Base-by-base conservation (phyloP, 2,888 invertebrate genomes). In the Dendrolimus pini region DNA sequence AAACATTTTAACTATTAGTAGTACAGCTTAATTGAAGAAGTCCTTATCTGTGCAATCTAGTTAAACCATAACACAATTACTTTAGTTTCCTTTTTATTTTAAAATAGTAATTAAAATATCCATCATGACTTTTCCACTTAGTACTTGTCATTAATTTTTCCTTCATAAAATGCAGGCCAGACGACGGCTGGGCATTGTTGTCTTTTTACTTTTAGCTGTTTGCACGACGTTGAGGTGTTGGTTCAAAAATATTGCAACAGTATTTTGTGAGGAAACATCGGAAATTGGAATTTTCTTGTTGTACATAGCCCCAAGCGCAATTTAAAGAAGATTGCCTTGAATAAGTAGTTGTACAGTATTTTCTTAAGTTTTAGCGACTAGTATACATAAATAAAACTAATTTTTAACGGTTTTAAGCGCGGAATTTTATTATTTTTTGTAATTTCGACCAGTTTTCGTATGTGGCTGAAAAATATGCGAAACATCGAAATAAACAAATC, bases 181-280 rank as follows among this genome's bases (percentile, higher is more conserved):
- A 59, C 62, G 60, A 58, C 61, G 57, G 66, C 67, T 30, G 30
- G 30, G 30, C 61, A 68, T 74, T 74, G 69, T 70, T 66, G 62
- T 68, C 56, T 64, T 69, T 72, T 71, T 70, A 60, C 66, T 71
- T 69, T 70, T 68, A 65, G 65, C 72, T 71, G 67, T 74, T 72
- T 70, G 71, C 65, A 62, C 69, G 67, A 59, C 68, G 68, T 70
- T 70, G 72, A 76, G 78, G 78, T 80, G 78, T 77, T 77, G 75
- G 71, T 71, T 74, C 66, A 70, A 75, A 79, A 78, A 79, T 78
- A 78, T 77, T 77, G 76, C 74, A 69, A 70, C 62, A 63, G 66
- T 69, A 75, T 76, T 71, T 70, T 70, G 67, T 63, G 68, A 74
- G 72, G 73, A 72, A 71, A 71, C 70, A 70, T 68, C 62, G 70